Percentiles rank a stretch among this genome's conserved stretches.
Evolutionary conservation across 2,797 vertebrate species (phyloP).

Genomic region (Coccyzus lansbergi): DNA sequence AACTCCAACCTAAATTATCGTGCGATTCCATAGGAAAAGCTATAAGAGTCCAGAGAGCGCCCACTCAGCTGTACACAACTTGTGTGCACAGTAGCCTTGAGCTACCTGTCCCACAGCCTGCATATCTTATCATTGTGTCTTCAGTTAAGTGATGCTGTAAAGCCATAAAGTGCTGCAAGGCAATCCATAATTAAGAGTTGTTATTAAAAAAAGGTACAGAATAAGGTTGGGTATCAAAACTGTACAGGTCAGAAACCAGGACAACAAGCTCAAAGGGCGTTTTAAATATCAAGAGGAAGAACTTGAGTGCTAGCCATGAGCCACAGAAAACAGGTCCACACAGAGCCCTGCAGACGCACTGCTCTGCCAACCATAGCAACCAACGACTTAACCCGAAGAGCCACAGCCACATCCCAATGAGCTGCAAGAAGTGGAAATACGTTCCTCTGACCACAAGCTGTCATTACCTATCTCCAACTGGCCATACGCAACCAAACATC

Average conservation of each 20-base stretch:
- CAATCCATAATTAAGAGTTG: not conserved
- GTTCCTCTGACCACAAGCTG: not conserved
- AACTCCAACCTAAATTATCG: not conserved
- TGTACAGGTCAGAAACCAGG: not conserved
- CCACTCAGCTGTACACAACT: fast-evolving
- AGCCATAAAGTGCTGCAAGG: conserved; percentile 14
- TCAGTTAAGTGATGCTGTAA: not conserved
- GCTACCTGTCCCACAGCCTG: fast-evolving
- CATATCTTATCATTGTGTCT: not conserved
- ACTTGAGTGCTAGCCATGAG: not conserved
- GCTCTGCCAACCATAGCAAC: not conserved
- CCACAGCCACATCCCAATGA: not conserved
- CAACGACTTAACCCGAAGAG: not conserved
- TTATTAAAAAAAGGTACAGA: not conserved
- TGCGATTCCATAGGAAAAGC: not conserved
- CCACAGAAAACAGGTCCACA: not conserved
- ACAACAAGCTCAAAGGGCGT: conserved; percentile 13
- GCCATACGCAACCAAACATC: not conserved
- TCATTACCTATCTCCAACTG: not conserved
- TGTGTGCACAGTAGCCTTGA: not conserved
- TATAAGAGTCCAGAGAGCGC: not conserved
- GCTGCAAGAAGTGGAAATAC: not conserved
- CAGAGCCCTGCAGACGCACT: not conserved
- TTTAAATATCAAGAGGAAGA: not conserved
- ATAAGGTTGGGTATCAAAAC: not conserved